These are phyloP conservation scores for Platanista minor DNA, from an alignment of 2,113 vertebrate species.

Conservation along the genomic window DNA sequence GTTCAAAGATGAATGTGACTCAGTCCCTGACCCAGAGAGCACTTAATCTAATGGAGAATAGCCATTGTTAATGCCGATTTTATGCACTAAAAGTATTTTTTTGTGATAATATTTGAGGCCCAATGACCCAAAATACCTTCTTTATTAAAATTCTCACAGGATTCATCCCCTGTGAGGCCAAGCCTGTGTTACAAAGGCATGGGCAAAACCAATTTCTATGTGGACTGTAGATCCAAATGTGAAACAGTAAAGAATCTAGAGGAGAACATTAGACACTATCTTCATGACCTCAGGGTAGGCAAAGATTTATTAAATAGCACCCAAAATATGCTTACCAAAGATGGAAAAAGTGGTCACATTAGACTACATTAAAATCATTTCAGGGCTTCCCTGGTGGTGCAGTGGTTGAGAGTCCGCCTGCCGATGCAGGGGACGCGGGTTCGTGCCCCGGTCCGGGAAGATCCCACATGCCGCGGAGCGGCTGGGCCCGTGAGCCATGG, in stretches of 20 bases:
- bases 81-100: neutral
- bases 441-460: too few species aligned
- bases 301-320: neutral
- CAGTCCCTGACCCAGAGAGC: neutral
- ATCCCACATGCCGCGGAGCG: too few species aligned
- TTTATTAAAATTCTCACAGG: constrained; percentile 15
- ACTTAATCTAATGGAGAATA: neutral
- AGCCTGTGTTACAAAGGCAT: neutral
- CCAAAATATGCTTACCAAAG: neutral
- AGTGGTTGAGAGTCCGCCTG: too few species aligned
- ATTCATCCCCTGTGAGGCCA: neutral
- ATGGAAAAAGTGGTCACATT: neutral
- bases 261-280: neutral
- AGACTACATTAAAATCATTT: neutral
- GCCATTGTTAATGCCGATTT: neutral
- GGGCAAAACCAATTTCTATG: neutral
- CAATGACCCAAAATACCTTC: neutral
- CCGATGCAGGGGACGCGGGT: too few species aligned
- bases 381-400: too few species aligned
- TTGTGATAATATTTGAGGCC: neutral
- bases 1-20: neutral
- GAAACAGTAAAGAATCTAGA: neutral
- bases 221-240: neutral
- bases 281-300: neutral
- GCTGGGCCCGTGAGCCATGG: too few species aligned